phyloP scores from a whole-genome alignment of 2,797 vertebrate genomes.

The Neostethus bicornis region DNA sequence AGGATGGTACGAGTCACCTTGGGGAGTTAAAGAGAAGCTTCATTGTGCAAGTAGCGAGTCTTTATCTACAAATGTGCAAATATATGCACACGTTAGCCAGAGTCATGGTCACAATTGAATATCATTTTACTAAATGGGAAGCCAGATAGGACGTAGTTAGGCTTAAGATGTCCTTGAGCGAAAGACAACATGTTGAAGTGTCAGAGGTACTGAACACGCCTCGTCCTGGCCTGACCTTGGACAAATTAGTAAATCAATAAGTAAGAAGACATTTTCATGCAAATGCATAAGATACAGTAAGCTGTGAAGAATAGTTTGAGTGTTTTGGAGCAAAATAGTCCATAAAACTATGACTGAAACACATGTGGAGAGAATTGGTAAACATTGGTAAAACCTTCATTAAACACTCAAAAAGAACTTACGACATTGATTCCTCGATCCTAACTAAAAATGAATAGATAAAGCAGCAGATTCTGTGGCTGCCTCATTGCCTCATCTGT shows the following conservation, averaged over 20 bases:
- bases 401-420: too few species aligned
- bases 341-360: not conserved
- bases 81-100: not conserved
- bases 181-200: not conserved
- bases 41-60: not conserved
- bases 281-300: not conserved
- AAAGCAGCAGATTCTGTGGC: too few species aligned
- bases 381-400: not conserved
- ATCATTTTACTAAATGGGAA: not conserved
- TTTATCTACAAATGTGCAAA: constrained; percentile 12
- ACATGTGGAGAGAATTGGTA: not conserved
- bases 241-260: constrained; percentile 3
- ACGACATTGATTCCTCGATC: too few species aligned
- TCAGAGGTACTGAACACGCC: not conserved
- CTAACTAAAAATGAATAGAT: too few species aligned
- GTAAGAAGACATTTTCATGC: not conserved
- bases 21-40: not conserved
- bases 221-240: not conserved
- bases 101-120: not conserved
- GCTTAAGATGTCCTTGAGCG: constrained; percentile 4
- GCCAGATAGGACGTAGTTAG: not conserved
- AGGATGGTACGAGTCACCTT: constrained; percentile 4
- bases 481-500: too few species aligned
- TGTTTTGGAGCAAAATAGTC: not conserved
- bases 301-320: not conserved